Base-by-base conservation (phyloP, 2,888 invertebrate genomes). In the Mesoligia furuncula region DNA sequence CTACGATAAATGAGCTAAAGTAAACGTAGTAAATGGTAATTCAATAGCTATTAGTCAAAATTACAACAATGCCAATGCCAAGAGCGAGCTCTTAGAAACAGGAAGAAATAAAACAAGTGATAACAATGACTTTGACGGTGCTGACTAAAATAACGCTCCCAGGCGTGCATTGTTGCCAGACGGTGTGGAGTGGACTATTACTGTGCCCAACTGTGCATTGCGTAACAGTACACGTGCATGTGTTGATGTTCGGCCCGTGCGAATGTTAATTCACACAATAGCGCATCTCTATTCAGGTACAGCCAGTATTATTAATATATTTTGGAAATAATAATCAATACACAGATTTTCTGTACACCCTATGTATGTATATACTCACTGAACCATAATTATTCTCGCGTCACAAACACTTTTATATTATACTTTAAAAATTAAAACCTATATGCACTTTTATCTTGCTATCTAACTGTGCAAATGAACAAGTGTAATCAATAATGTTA, bases 71-170 rank as follows among this genome's bases (percentile, higher is more conserved):
- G 94, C 91, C 96, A 95, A 92, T 95, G 95, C 94, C 95, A 95
- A 95, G 94, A 93, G 89, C 94, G 88, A 90, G 91, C 91, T 91
- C 89, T 86, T 83, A 90, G 90, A 93, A 94, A 92, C 94, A 94
- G 94, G 94, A 95, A 95, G 94, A 93, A 93, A 93, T 92, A 92
- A 92, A 92, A 91, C 90, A 88, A 45, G 89, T 91, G 92, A 93
- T 94, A 94, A 94, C 93, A 92, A 93, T 92, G 92, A 91, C 91
- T 93, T 90, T 92, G 92, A 89, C 90, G 91, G 90, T 92, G 93
- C 91, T 87, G 92, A 94, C 94, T 80, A 94, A 96, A 96, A 96
- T 96, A 96, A 94, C 94, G 90, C 91, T 93, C 94, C 94, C 94
- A 93, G 95, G 94, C 93, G 91, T 90, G 92, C 89, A 90, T 87